Percentiles rank a stretch among this genome's conserved stretches.
These are phyloP conservation scores for Malacoraja senta DNA, from an alignment of 2,797 vertebrate species.

Conservation along the genomic window DNA sequence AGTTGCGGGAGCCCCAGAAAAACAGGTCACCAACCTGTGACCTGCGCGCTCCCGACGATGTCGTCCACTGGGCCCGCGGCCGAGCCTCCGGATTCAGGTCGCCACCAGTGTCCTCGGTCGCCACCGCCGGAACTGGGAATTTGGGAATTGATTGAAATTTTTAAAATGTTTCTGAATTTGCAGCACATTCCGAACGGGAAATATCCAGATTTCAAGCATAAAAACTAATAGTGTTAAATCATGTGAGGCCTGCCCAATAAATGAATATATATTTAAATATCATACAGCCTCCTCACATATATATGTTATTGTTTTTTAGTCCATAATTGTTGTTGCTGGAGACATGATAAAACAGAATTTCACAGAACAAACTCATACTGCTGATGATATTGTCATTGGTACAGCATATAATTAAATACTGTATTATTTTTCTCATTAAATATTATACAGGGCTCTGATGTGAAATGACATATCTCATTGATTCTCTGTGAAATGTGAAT, in stretches of 20 bases:
- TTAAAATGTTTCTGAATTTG: not conserved
- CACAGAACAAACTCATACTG: not conserved
- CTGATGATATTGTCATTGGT: not conserved
- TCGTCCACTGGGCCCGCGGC: too few relatives aligned
- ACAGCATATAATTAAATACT: not conserved
- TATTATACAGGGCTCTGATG: not conserved
- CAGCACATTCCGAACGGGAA: too few relatives aligned
- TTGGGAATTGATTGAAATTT: not conserved
- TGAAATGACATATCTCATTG: slow-evolving; percentile 23
- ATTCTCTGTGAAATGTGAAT: not conserved
- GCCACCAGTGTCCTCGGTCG: too few relatives aligned
- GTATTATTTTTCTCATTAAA: not conserved
- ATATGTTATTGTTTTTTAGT: not conserved
- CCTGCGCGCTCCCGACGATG: too few relatives aligned
- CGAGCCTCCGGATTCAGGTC: too few relatives aligned
- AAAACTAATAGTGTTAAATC: not conserved
- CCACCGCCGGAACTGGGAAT: too few relatives aligned
- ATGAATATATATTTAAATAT: slow-evolving; percentile 4
- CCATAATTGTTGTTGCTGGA: not conserved
- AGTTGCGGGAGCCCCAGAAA: too few relatives aligned
- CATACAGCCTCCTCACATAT: not conserved
- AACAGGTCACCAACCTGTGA: too few relatives aligned
- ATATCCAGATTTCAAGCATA: not conserved
- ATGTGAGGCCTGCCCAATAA: not conserved
- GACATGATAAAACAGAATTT: slow-evolving; percentile 5